Evolutionary conservation across 2,113 vertebrate species (phyloP), one percentile per base, ranked within the genome.

Genomic region (Ictalurus furcatus): DNA sequence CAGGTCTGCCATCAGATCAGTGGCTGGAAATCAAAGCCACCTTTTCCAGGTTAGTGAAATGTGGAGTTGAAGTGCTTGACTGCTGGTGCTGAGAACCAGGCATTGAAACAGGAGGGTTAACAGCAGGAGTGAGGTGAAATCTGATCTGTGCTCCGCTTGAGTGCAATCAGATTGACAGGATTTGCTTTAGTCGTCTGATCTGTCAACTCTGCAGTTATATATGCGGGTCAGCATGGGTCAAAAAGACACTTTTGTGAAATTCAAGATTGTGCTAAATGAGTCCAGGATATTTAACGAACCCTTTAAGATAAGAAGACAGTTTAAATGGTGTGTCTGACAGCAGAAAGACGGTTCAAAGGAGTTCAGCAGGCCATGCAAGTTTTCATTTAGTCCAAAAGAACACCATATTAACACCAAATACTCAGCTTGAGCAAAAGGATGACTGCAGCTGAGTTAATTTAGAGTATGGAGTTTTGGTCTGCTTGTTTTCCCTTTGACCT

Each of bases 41-140:
- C 85, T 86, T 87, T 87, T 90, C 65, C 86, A 82, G 90, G 90
- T 89, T 89, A 94, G 93, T 94, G 93, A 94, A 90, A 93, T 79
- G 87, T 92, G 92, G 89, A 92, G 89, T 86, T 74, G 61, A 85
- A 59, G 65, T 84, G 73, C 37, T 73, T 83, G 58, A 85, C 84
- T 69, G 52, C 79, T 61, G 48, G 34, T 85, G 73, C 79, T 54
- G 69, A 86, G 80, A 83, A 71, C 56, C 21, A 73, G 44, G 78
- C 71, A 59, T 30, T 84, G 69, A 84, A 84, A 82, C 73, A 82
- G 3, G 4, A 84, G 73, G 82, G 86, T 85, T 91, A 81, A 88
- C 82, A 80, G 73, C 73, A 78, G 69, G 71, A 84, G 48, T 83
- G 58, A 86, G 63, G 48, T 21, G 86, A 76, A 54, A 85, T 40